Conservation (phyloP, 2,113 vertebrate genomes). For the Tetrao urogallus region DNA sequence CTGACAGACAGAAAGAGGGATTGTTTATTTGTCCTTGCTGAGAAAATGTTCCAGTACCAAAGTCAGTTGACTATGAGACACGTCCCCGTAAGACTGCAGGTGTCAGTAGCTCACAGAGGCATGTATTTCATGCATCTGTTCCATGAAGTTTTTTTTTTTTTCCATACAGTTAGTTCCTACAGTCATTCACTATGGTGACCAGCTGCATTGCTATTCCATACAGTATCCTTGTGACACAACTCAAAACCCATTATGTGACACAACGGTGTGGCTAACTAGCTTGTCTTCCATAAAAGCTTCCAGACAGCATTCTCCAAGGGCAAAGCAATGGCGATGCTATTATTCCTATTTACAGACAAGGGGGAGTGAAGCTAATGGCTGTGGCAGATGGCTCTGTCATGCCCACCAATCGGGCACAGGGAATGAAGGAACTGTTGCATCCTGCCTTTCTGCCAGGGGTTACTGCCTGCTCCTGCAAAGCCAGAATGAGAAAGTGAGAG, state of each 20-base stretch:
- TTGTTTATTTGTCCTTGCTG: constrained; percentile 15
- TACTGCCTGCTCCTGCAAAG: background rate
- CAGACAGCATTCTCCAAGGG: constrained; percentile 14
- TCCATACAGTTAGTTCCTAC: background rate
- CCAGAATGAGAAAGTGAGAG: background rate
- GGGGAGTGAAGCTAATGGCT: background rate
- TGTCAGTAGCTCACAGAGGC: background rate
- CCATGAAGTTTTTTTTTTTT: constrained; percentile 9
- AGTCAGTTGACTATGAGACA: background rate
- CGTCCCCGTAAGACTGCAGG: background rate
- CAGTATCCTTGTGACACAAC: background rate
- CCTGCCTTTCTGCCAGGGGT: constrained; percentile 7
- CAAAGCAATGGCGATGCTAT: background rate
- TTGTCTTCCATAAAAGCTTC: background rate
- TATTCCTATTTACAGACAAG: background rate
- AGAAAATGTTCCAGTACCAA: background rate
- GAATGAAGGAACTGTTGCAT: background rate
- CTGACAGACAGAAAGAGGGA: background rate
- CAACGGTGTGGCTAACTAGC: background rate
- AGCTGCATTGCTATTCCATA: background rate
- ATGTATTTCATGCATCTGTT: background rate
- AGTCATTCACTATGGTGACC: accelerated
- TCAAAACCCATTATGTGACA: background rate
- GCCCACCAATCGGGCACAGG: background rate
- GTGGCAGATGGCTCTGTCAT: background rate